These are phyloP conservation scores for Acronicta psi DNA, from an alignment of 2,888 invertebrate species.

Conservation along the genomic window DNA sequence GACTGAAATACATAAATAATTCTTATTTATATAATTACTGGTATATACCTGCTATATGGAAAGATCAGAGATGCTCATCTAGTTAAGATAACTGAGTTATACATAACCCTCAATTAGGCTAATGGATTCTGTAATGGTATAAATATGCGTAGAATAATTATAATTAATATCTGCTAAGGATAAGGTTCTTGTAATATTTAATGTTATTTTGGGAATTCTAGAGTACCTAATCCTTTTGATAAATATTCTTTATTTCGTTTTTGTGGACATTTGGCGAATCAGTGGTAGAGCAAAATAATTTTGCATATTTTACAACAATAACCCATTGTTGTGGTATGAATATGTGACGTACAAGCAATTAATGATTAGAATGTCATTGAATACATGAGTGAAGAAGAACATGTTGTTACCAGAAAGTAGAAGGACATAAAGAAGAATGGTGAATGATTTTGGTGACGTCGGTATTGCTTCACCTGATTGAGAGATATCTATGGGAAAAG, in stretches of 20 bases:
- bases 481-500: no score
- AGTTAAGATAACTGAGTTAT: neutral
- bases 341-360: no score
- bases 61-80: neutral
- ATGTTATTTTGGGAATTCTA: neutral
- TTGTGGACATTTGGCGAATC: neutral
- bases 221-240: slow-evolving; percentile 1
- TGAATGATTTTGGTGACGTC: no score
- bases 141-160: slow-evolving; percentile 4
- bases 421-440: no score
- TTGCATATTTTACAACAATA: no score
- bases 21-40: neutral
- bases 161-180: slow-evolving; percentile 3
- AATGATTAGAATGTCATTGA: no score
- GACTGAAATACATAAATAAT: no score
- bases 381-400: no score
- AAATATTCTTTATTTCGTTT: neutral
- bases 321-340: no score
- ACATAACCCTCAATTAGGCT: slow-evolving; percentile 1
- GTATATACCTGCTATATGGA: neutral
- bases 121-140: slow-evolving; percentile 6
- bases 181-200: slow-evolving; percentile 2
- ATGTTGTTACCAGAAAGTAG: no score
- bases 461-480: no score
- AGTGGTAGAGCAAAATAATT: no score